A percentile compares a stretch with the other conserved stretches of the same genome.
These are phyloP conservation scores for Aleiodes sp. DNA, from an alignment of 1,140 invertebrate species.

Conservation along the genomic window DNA sequence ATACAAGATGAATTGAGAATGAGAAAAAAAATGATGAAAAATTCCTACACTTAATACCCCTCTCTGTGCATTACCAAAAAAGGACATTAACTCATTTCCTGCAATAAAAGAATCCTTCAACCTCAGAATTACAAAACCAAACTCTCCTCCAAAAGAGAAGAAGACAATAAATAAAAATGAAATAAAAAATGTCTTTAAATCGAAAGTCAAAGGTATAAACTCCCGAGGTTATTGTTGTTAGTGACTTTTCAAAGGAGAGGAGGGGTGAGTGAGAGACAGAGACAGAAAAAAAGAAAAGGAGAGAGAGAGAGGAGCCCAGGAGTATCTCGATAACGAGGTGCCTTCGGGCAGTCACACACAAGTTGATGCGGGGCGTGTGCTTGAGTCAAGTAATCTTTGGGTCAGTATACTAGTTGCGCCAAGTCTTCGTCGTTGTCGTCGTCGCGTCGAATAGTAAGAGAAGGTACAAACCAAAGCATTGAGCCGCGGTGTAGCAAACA, in stretches of 20 bases:
- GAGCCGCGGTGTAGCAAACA: too few species aligned
- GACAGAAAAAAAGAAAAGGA: too few species aligned
- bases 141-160: not conserved
- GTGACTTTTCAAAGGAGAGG: slow-evolving; percentile 7
- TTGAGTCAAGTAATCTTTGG: slow-evolving; percentile 49
- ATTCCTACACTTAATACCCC: not conserved
- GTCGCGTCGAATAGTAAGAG: slow-evolving; percentile 28
- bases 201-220: not conserved
- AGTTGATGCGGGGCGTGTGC: slow-evolving; percentile 38
- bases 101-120: not conserved
- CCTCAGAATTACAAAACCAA: not conserved
- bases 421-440: slow-evolving; percentile 31
- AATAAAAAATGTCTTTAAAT: slow-evolving; percentile 8
- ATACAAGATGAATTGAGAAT: too few species aligned
- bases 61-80: not conserved
- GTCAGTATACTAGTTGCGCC: slow-evolving; percentile 51
- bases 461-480: slow-evolving; percentile 14
- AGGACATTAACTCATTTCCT: not conserved
- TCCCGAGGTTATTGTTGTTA: slow-evolving; percentile 14
- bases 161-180: not conserved
- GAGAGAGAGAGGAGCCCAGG: not conserved
- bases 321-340: slow-evolving; percentile 9
- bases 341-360: slow-evolving; percentile 20
- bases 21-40: not conserved
- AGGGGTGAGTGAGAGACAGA: too few species aligned